phyloP scores from a whole-genome alignment of 1,140 invertebrate genomes.

The Thaumatotibia leucotreta region DNA sequence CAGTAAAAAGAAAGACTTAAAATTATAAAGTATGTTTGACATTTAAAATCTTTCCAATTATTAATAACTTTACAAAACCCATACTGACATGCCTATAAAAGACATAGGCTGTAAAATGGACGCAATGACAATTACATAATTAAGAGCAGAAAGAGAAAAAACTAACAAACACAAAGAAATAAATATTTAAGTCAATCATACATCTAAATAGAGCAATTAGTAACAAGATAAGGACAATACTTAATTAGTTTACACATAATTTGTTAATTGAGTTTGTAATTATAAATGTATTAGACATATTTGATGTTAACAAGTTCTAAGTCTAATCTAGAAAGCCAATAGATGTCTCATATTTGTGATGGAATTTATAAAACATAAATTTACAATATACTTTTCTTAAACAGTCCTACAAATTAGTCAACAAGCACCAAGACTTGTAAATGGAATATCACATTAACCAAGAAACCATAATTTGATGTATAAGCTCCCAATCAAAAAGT shows the following conservation, averaged over 20 bases:
- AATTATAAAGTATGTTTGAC: background rate
- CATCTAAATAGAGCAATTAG: background rate
- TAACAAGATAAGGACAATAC: background rate
- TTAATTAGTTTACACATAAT: constrained; percentile 2
- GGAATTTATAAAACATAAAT: background rate
- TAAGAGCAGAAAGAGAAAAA: background rate
- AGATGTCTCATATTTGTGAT: background rate
- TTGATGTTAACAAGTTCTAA: background rate
- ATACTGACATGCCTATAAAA: background rate
- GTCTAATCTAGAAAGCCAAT: background rate
- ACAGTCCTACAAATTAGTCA: constrained; percentile 2
- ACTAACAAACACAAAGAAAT: background rate
- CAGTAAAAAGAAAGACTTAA: background rate
- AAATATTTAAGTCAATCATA: background rate
- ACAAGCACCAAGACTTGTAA: constrained; percentile 1
- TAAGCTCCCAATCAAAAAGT: constrained; percentile 21
- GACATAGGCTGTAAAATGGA: constrained; percentile 1
- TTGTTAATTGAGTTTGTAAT: background rate
- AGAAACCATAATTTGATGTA: constrained; percentile 17
- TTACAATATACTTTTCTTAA: background rate
- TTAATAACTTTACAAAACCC: background rate
- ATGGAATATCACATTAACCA: constrained; percentile 3
- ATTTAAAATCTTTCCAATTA: background rate
- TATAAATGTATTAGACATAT: background rate
- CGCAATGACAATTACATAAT: background rate